A percentile compares a stretch with the other conserved stretches of the same genome.
Evolutionary conservation across 2,888 invertebrate species (phyloP).

Genomic region (Lithophane ornitopus): DNA sequence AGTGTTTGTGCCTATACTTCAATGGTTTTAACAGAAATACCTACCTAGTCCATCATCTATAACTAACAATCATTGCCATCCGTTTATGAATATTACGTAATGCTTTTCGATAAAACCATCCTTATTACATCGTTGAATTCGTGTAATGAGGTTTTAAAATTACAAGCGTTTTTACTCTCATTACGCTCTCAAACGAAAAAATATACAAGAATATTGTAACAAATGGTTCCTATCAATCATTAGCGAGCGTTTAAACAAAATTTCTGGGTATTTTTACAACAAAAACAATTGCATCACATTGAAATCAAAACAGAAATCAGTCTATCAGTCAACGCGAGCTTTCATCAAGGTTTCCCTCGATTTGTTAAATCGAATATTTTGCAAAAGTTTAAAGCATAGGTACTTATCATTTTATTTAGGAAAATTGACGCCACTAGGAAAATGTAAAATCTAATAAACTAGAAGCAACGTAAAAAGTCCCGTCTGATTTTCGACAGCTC

Average conservation of each 20-base stretch:
- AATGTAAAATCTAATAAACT: background rate
- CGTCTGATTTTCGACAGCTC: background rate
- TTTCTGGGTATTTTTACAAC: constrained; percentile 65
- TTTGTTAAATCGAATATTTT: constrained; percentile 36
- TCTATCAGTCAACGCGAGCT: constrained; percentile 49
- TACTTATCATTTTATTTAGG: background rate
- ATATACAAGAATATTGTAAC: constrained; percentile 59
- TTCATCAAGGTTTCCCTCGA: constrained; percentile 36
- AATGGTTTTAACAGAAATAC: background rate
- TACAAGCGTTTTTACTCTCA: constrained; percentile 41
- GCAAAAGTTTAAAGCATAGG: constrained; percentile 3
- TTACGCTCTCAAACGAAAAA: constrained; percentile 46
- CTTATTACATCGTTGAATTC: constrained; percentile 26
- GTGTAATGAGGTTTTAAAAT: constrained; percentile 36
- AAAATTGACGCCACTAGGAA: constrained; percentile 11
- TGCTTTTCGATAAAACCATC: constrained; percentile 11
- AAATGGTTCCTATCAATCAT: constrained; percentile 66
- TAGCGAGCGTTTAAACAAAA: constrained; percentile 43
- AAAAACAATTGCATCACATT: constrained; percentile 64
- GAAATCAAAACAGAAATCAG: constrained; percentile 62
- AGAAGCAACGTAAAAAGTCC: background rate
- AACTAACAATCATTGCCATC: background rate
- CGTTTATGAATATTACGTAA: constrained; percentile 15
- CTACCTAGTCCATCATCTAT: background rate
- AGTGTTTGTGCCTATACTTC: background rate